Evolutionary conservation across 2,797 vertebrate genomes (phyloP).

Genomic region (Sardinella longiceps): DNA sequence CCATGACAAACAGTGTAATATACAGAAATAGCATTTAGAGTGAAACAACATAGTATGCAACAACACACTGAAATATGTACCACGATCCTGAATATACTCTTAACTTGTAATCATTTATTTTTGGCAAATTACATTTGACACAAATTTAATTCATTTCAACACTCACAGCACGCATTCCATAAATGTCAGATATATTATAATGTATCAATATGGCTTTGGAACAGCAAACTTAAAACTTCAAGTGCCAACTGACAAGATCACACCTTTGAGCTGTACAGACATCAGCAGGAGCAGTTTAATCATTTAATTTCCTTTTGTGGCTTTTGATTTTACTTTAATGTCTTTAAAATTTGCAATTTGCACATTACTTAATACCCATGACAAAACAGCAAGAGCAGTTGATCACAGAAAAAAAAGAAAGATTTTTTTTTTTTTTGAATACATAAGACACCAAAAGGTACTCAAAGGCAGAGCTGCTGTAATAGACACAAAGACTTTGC

Average conservation of each 20-base stretch:
- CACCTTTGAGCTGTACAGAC: slow-evolving; percentile 13
- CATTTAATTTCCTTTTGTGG: slow-evolving; percentile 41
- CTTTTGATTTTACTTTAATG: slow-evolving; percentile 41
- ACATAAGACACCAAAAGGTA: slow-evolving; percentile 74
- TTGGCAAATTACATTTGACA: slow-evolving; percentile 26
- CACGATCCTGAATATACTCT: neutral
- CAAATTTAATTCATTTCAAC: slow-evolving; percentile 22
- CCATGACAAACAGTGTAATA: neutral
- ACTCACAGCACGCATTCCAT: slow-evolving; percentile 29
- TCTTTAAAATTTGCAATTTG: slow-evolving; percentile 47
- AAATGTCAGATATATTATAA: slow-evolving; percentile 44
- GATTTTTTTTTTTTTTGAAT: slow-evolving; percentile 34
- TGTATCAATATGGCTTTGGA: slow-evolving; percentile 24
- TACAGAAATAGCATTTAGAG: neutral
- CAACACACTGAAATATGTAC: neutral
- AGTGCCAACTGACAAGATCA: slow-evolving; percentile 24
- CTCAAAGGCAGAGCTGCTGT: slow-evolving; percentile 69
- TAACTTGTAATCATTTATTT: slow-evolving; percentile 24
- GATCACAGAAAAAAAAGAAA: slow-evolving; percentile 51
- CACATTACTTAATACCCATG: slow-evolving; percentile 58
- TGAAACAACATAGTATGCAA: neutral
- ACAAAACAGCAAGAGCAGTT: slow-evolving; percentile 53
- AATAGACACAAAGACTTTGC: slow-evolving; percentile 64
- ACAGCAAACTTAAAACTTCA: slow-evolving; percentile 12
- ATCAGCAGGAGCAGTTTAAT: slow-evolving; percentile 46